Conservation (phyloP, 1,140 invertebrate species). For the Tetragnatha versicolor region DNA sequence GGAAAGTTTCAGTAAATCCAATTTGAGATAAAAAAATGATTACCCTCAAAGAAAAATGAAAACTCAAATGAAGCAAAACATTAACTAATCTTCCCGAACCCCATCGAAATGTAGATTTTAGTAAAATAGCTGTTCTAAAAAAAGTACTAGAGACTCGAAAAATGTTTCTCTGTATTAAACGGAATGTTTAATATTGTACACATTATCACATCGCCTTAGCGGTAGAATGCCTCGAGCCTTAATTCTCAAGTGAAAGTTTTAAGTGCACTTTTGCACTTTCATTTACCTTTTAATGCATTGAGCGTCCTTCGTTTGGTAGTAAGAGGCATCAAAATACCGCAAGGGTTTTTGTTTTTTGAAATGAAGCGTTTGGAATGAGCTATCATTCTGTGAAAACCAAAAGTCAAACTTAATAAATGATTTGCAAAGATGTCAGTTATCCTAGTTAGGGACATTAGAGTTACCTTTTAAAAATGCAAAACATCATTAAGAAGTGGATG, state of each 20-base stretch:
- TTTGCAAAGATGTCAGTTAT: no score
- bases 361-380: no score
- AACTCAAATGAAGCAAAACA: background rate
- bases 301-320: background rate
- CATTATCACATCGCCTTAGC: background rate
- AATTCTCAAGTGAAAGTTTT: background rate
- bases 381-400: no score
- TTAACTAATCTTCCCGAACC: background rate
- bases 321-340: background rate
- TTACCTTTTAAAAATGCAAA: no score
- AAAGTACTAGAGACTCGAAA: no score
- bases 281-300: background rate
- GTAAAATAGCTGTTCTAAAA: background rate
- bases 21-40: background rate
- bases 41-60: background rate
- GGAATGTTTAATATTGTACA: background rate
- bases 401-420: no score
- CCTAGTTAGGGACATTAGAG: no score
- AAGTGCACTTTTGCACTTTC: conserved; percentile 33
- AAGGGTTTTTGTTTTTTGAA: background rate
- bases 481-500: no score
- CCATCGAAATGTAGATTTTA: background rate
- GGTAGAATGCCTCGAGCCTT: background rate
- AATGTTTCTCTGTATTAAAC: background rate
- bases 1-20: background rate